Evolutionary conservation across 2,797 vertebrate genomes (phyloP).

Genomic region (Micropoecilia bifurca): DNA sequence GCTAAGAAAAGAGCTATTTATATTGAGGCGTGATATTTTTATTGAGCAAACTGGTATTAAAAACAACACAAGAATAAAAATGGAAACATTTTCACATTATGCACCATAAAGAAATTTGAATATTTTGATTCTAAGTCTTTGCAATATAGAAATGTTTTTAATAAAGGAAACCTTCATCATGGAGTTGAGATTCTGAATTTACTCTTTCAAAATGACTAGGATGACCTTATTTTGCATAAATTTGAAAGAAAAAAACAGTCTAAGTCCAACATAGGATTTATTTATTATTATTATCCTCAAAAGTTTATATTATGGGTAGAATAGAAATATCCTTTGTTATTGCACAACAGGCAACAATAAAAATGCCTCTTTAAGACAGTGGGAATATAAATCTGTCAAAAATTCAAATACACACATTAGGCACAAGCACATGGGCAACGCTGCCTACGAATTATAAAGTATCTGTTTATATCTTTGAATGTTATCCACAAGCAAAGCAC

Average conservation of each 20-base stretch:
- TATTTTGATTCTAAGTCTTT: background rate
- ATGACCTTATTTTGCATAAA: background rate
- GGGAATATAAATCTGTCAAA: constrained; percentile 13
- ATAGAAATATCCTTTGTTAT: too few relatives aligned
- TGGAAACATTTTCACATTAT: background rate
- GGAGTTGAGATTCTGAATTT: background rate
- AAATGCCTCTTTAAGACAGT: background rate
- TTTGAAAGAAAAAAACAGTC: background rate
- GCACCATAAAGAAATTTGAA: background rate
- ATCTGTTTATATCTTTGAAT: constrained; percentile 30
- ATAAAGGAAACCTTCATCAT: background rate
- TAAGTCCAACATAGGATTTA: background rate
- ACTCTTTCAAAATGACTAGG: background rate
- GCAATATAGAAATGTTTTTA: background rate
- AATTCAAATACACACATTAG: constrained; percentile 10
- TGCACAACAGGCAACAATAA: too few relatives aligned
- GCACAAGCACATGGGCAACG: constrained; percentile 8
- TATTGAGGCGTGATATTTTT: background rate
- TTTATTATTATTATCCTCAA: background rate
- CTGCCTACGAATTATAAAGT: constrained; percentile 55
- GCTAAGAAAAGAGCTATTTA: background rate
- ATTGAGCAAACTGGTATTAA: background rate
- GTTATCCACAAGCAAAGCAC: constrained; percentile 33
- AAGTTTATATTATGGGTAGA: background rate
- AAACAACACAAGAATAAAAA: background rate